Evolutionary conservation across 2,797 vertebrate genomes (phyloP), one percentile per base, ranked within the genome.

Genomic region (Knipowitschia caucasica): DNA sequence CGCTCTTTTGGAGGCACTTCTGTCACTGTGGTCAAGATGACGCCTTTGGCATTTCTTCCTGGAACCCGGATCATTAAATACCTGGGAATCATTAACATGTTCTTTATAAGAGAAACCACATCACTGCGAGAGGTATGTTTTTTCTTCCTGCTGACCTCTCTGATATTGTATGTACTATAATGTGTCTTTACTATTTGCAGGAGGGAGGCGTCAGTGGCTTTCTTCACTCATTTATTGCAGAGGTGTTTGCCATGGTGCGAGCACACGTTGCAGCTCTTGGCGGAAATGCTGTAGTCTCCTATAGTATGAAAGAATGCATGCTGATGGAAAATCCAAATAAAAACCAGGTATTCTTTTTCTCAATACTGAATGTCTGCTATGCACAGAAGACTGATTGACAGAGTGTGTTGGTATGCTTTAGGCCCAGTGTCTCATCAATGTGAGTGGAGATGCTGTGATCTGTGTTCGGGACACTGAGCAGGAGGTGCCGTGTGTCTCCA

Each of bases 301-400:
- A 98, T 82, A 98, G 94, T 67, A 98, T 99, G 97, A 98, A 97
- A 73, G 95, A 99, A 69, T 99, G 97, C 51, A 92, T 99, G 66
- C 95, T 99, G 63, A 99, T 99, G 96, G 97, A 99, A 80, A 99
- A 99, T 72, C 92, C 96, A 53, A 98, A 98, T 85, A 99, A 99
- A 83, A 99, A 99, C 75, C 97, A 99, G 96, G 97, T 99, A 79
- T 30, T 25, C 9, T 5, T 36, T n/a, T 7, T 39, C 1, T 50
- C 9, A 10, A 25, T n/a, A n/a, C n/a, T 36, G 20, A 8, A 3
- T 35, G 31, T 24, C n/a, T 9, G n/a, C 25, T 29, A 17, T 4
- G 26, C 39, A 18, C 42, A 18, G 4, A 46, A 30, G 11, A 38
- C 50, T 46, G n/a, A 29, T 46, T 4, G 3, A 47, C 21, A 71